A percentile compares a stretch with the other conserved stretches of the same genome.
phyloP scores from a whole-genome alignment of 2,113 vertebrate species.

The Austrofundulus limnaeus region DNA sequence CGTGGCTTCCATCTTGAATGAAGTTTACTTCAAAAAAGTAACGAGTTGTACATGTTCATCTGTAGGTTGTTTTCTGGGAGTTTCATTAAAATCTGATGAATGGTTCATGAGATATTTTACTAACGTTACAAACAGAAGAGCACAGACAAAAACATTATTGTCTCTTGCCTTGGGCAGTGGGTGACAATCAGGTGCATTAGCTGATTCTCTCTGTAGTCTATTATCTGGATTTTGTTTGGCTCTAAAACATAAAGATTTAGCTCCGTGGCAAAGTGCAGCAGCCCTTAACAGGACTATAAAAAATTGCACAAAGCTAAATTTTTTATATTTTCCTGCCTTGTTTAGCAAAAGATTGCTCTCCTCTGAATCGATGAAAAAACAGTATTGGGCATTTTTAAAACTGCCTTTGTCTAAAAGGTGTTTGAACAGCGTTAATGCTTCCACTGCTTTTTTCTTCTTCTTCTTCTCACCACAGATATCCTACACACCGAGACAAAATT shows the following conservation, averaged over 20 bases:
- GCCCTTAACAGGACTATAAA: not conserved
- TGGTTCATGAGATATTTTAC: no score
- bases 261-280: not conserved
- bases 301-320: not conserved
- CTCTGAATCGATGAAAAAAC: not conserved
- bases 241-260: not conserved
- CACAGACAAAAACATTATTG: no score
- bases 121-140: no score
- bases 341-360: not conserved
- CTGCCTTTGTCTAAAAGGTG: not conserved
- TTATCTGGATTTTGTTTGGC: not conserved
- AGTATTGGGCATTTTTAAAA: not conserved
- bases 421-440: not conserved
- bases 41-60: no score
- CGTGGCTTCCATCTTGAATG: no score
- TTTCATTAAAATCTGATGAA: no score
- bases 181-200: not conserved
- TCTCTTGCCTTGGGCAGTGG: no score
- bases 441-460: no score
- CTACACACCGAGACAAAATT: not conserved
- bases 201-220: not conserved
- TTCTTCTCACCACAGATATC: not conserved
- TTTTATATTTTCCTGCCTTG: not conserved
- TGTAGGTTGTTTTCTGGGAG: no score
- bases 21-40: no score